Conservation (phyloP, 1,140 invertebrate genomes). For the Choristoneura fumiferana region DNA sequence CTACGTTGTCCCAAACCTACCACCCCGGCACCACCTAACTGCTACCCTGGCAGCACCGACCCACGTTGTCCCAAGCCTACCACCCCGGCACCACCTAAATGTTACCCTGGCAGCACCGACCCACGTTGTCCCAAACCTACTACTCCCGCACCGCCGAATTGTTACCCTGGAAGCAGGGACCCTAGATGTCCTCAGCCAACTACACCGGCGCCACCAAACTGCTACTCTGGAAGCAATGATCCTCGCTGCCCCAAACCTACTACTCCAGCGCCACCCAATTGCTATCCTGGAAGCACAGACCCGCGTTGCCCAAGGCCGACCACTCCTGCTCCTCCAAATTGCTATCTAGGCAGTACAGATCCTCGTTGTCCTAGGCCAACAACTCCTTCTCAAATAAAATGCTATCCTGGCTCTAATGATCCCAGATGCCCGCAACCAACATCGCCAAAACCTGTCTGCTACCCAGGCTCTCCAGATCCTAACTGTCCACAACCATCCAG, state of each 20-base stretch:
- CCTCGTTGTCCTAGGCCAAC: slow-evolving; percentile 37
- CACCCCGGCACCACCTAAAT: slow-evolving; percentile 41
- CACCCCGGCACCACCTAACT: slow-evolving; percentile 39
- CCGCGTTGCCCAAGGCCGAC: slow-evolving; percentile 36
- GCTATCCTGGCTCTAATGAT: slow-evolving; percentile 54
- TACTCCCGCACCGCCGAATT: slow-evolving; percentile 37
- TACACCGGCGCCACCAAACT: slow-evolving; percentile 32
- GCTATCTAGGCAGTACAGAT: slow-evolving; percentile 53
- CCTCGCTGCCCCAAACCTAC: slow-evolving; percentile 54
- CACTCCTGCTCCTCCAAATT: slow-evolving; percentile 32
- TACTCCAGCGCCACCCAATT: slow-evolving; percentile 40
- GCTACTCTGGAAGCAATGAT: slow-evolving; percentile 51
- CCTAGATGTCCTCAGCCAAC: slow-evolving; percentile 47
- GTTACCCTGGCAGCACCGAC: slow-evolving; percentile 65
- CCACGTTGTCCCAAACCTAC: slow-evolving; percentile 55
- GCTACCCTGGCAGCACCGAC: slow-evolving; percentile 71
- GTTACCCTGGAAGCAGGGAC: slow-evolving; percentile 52
- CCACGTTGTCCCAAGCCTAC: slow-evolving; percentile 54
- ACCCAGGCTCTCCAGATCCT: slow-evolving; percentile 63
- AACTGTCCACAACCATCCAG: slow-evolving; percentile 35
- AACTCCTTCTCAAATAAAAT: slow-evolving; percentile 25
- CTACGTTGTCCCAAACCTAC: slow-evolving; percentile 61
- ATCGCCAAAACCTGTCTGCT: slow-evolving; percentile 34
- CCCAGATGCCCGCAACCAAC: slow-evolving; percentile 50
- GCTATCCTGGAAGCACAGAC: slow-evolving; percentile 51